A percentile compares a stretch with the other conserved stretches of the same genome.
Evolutionary conservation across 1,140 invertebrate species (phyloP).

Genomic region (Adelges cooleyi): DNA sequence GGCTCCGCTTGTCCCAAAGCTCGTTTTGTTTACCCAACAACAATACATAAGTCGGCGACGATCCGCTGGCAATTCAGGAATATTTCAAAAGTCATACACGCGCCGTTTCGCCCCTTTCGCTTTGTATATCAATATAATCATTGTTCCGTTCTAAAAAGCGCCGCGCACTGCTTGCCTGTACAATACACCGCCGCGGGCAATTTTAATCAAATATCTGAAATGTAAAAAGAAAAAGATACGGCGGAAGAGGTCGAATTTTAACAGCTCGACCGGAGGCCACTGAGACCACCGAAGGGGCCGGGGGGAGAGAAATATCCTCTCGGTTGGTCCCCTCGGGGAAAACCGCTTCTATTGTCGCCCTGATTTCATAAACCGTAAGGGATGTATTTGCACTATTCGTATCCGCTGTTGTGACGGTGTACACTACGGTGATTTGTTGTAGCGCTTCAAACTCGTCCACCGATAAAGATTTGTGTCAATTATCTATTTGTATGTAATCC

Average conservation of each 20-base stretch:
- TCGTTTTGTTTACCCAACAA: neutral
- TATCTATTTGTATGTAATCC: too few relatives aligned
- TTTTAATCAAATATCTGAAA: conserved; percentile 21
- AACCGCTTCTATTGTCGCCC: too few relatives aligned
- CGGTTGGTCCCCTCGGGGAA: neutral
- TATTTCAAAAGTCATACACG: neutral
- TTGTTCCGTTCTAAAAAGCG: neutral
- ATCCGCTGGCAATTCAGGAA: neutral
- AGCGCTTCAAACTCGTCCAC: too few relatives aligned
- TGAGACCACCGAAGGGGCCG: too few relatives aligned
- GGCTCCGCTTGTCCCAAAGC: too few relatives aligned
- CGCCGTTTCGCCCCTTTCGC: neutral
- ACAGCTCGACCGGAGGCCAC: neutral
- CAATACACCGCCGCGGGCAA: conserved; percentile 7
- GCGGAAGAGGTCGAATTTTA: conserved; percentile 7
- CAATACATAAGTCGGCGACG: neutral
- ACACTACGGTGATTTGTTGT: too few relatives aligned
- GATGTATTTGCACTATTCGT: too few relatives aligned
- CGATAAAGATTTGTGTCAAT: too few relatives aligned
- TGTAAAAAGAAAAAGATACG: neutral
- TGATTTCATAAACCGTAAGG: too few relatives aligned
- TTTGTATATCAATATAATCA: conserved; percentile 18
- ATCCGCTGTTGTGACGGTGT: too few relatives aligned
- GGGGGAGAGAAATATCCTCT: neutral
- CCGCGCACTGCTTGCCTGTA: neutral